Evolutionary conservation across 2,888 invertebrate genomes (phyloP).

Genomic region (Stomorhina lunata): DNA sequence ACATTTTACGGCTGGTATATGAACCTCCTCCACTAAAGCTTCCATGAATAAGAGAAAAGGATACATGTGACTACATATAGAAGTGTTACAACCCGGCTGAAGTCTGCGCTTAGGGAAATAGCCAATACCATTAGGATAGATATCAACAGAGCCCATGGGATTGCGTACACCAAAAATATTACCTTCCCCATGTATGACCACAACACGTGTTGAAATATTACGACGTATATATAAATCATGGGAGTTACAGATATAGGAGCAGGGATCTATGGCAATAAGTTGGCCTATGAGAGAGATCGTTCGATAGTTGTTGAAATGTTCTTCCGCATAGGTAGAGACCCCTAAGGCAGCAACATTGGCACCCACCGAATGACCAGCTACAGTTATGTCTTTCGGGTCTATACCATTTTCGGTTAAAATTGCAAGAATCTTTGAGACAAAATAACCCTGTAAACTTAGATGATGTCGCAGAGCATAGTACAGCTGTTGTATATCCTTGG

Average conservation of each 20-base stretch:
- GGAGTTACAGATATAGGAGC: constrained; percentile 73
- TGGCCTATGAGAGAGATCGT: constrained; percentile 68
- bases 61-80: constrained; percentile 76
- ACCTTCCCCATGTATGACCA: constrained; percentile 76
- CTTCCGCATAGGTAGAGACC: constrained; percentile 68
- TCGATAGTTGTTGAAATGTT: constrained; percentile 14
- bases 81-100: constrained; percentile 75
- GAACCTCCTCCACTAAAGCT: constrained; percentile 73
- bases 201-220: constrained; percentile 70
- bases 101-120: constrained; percentile 71
- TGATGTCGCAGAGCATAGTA: constrained; percentile 76
- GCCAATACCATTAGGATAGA: constrained; percentile 77
- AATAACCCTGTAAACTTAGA: constrained; percentile 73
- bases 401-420: constrained; percentile 70
- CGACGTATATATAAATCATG: constrained; percentile 71
- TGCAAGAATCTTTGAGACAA: constrained; percentile 71
- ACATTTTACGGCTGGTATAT: constrained; percentile 75
- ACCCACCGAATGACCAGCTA: constrained; percentile 77
- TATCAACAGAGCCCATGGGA: constrained; percentile 73
- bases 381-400: constrained; percentile 68
- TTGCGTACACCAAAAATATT: constrained; percentile 73
- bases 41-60: constrained; percentile 76
- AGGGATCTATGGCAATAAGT: constrained; percentile 75
- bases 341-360: constrained; percentile 77
- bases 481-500: constrained; percentile 72